A percentile compares a stretch with the other conserved stretches of the same genome.
These are phyloP conservation scores for Neodiprion virginianus DNA, from an alignment of 1,140 invertebrate genomes.

Conservation along the genomic window DNA sequence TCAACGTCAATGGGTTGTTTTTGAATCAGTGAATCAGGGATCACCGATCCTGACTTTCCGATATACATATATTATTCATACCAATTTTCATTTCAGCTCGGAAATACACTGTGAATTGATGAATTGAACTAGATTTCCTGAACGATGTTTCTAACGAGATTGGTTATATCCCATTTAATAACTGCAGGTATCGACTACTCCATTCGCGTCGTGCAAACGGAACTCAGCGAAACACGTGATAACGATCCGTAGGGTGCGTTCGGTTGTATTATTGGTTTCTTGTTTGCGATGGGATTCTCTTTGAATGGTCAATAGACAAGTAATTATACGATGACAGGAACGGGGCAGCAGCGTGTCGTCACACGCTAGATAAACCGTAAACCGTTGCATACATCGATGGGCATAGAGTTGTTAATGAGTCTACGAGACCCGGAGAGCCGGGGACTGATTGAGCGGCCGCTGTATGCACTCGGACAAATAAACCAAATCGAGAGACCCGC, in stretches of 20 bases:
- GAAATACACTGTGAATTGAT: no score
- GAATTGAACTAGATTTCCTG: no score
- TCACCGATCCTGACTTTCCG: no score
- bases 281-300: not conserved
- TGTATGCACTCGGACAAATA: not conserved
- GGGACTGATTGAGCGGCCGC: not conserved
- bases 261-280: slow-evolving; percentile 3
- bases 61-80: no score
- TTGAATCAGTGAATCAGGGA: no score
- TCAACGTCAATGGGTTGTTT: no score
- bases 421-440: not conserved
- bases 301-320: slow-evolving; percentile 5
- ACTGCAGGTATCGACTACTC: no score
- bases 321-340: not conserved
- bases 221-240: not conserved
- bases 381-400: not conserved
- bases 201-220: no score
- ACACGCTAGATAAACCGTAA: not conserved
- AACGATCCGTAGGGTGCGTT: not conserved
- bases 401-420: slow-evolving; percentile 2
- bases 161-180: no score
- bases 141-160: no score
- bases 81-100: no score
- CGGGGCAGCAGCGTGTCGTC: not conserved
- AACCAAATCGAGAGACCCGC: no score